phyloP scores from a whole-genome alignment of 2,113 vertebrate genomes.

The Hypanus sabinus region DNA sequence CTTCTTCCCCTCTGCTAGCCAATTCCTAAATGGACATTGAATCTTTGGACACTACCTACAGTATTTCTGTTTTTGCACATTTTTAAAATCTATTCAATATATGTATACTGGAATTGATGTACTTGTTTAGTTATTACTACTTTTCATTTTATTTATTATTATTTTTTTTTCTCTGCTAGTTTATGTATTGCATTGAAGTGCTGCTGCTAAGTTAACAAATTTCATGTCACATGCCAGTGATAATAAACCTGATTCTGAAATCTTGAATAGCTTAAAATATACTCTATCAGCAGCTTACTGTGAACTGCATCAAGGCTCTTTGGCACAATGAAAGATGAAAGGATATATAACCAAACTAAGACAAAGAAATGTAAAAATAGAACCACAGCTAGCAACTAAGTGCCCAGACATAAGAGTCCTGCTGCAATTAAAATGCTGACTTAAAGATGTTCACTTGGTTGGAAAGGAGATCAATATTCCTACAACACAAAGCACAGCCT shows the following conservation, averaged over 20 bases:
- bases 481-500: background rate
- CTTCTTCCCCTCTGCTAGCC: too few relatives aligned
- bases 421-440: background rate
- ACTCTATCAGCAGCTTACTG: background rate
- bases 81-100: too few relatives aligned
- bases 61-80: too few relatives aligned
- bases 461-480: background rate
- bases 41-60: too few relatives aligned
- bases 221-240: too few relatives aligned
- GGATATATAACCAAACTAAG: background rate
- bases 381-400: background rate
- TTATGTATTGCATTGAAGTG: too few relatives aligned
- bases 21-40: too few relatives aligned
- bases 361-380: background rate
- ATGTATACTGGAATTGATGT: too few relatives aligned
- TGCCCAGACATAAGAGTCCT: background rate
- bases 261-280: background rate
- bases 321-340: conserved; percentile 2
- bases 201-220: too few relatives aligned
- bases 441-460: background rate
- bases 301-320: background rate
- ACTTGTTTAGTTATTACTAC: too few relatives aligned
- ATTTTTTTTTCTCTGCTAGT: too few relatives aligned
- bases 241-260: background rate
- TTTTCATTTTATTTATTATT: too few relatives aligned